Conservation (phyloP, 2,888 invertebrate genomes). For the Syrista parreyssii region DNA sequence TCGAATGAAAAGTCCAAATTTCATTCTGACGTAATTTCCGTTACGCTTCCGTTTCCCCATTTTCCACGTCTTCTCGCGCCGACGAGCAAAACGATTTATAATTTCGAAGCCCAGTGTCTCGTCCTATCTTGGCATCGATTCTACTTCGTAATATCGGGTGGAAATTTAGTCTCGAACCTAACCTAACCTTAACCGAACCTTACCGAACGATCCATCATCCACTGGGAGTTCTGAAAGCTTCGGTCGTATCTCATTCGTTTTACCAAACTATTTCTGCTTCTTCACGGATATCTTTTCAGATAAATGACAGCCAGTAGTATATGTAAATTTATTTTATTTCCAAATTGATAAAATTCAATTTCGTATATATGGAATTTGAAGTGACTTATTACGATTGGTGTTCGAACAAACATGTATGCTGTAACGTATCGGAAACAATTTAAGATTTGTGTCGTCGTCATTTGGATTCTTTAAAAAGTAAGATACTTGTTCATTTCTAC, state of each 20-base stretch:
- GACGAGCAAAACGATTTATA: not conserved
- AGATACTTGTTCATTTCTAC: not conserved
- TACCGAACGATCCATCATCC: not conserved
- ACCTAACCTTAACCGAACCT: not conserved
- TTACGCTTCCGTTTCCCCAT: not conserved
- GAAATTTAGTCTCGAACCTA: not conserved
- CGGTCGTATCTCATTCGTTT: not conserved
- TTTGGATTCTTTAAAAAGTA: not conserved
- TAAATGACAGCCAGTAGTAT: not conserved
- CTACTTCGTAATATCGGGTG: not conserved
- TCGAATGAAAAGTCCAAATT: not conserved
- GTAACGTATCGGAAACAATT: not conserved
- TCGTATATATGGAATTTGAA: not conserved
- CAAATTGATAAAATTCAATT: not conserved
- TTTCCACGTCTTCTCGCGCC: not conserved
- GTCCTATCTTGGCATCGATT: not conserved
- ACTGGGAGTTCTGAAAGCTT: not conserved
- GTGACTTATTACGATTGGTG: not conserved
- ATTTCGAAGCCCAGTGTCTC: not conserved
- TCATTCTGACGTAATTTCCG: not conserved
- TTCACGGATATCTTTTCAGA: not conserved
- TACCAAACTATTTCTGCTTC: not conserved
- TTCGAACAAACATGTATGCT: not conserved
- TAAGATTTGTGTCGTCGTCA: not conserved
- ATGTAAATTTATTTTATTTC: not conserved